Evolutionary conservation across 2,888 invertebrate species (phyloP), one percentile per base, ranked within the genome.

Genomic region (Trimorus sp.): DNA sequence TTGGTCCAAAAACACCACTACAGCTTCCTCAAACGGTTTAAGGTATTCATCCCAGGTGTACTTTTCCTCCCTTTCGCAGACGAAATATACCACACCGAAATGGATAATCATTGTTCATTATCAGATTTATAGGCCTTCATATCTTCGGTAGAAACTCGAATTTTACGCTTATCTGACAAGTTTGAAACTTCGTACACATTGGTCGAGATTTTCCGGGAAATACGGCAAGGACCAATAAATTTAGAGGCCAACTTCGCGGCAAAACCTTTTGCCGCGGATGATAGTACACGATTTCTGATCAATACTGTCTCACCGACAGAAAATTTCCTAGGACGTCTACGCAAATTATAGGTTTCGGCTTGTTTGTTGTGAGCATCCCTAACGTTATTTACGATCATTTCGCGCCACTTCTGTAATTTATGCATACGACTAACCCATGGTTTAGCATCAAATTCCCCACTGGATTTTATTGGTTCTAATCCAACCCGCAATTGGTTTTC

Each of bases 201-300:
- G 7, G 49, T n/a, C 7, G n/a, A 49, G 7, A 49, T 12, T n/a
- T 14, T 49, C 1, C 26, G 26, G 26, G 26, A 26, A 26, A 26
- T 26, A 26, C 26, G 26, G 26, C 26, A 26, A 45, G 49, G 49
- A n/a, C 49, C 49, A 7, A 14, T 14, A n/a, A n/a, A 14, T 14
- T 49, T 49, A 7, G 49, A n/a, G 8, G 49, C 49, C n/a, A 49
- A 49, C 49, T 49, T 49, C 11, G 49, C 49, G 11, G 49, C 49
- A n/a, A 49, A 49, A 3, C 49, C 49, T n/a, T 12, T 49, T n/a
- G 14, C 14, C 1, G 49, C 49, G 3, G 49, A 62, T 53, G 49
- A 49, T 12, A 49, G n/a, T 4, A 49, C 7, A 1, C 49, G 49
- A n/a, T 49, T 49, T 49, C 2, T 49, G 1, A 7, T 3, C 49